Percentiles rank a stretch among this genome's conserved stretches.
These are phyloP conservation scores for Geophilus truncorum DNA, from an alignment of 2,888 invertebrate genomes.

Conservation along the genomic window DNA sequence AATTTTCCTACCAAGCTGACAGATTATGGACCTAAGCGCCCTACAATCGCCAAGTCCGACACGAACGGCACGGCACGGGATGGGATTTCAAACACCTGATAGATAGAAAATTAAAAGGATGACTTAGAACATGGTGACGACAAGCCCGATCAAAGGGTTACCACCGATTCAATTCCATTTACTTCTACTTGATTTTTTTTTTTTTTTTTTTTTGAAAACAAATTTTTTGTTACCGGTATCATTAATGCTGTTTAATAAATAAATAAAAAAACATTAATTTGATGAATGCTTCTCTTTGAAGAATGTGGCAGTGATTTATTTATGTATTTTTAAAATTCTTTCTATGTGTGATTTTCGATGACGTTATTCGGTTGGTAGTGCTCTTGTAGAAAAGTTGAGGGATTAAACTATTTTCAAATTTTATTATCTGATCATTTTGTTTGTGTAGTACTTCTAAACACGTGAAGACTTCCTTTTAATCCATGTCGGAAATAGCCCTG, in stretches of 20 bases:
- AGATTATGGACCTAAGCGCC: slow-evolving; percentile 32
- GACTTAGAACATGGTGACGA: slow-evolving; percentile 23
- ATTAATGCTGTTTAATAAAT: not conserved
- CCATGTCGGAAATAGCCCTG: slow-evolving; percentile 25
- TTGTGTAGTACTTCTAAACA: not conserved
- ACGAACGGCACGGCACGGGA: slow-evolving; percentile 19
- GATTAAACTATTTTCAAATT: not conserved
- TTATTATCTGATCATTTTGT: slow-evolving; percentile 6
- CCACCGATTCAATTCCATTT: not conserved
- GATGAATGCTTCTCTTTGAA: no score
- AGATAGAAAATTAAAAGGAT: slow-evolving; percentile 33
- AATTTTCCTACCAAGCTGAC: slow-evolving; percentile 32
- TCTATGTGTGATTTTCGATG: no score
- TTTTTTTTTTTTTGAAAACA: not conserved
- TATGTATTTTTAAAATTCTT: no score
- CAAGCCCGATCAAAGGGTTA: slow-evolving; percentile 25
- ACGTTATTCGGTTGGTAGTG: no score
- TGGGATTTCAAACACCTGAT: slow-evolving; percentile 30
- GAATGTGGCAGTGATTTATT: no score
- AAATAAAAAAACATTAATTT: no score
- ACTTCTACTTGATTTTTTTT: not conserved
- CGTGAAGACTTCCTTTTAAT: slow-evolving; percentile 25
- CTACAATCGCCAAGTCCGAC: slow-evolving; percentile 18
- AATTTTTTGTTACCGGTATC: not conserved
- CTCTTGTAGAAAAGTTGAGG: not conserved